Percentiles rank a stretch among this genome's conserved stretches.
These are phyloP conservation scores for Venturia canescens DNA, from an alignment of 1,140 invertebrate genomes.

Conservation along the genomic window DNA sequence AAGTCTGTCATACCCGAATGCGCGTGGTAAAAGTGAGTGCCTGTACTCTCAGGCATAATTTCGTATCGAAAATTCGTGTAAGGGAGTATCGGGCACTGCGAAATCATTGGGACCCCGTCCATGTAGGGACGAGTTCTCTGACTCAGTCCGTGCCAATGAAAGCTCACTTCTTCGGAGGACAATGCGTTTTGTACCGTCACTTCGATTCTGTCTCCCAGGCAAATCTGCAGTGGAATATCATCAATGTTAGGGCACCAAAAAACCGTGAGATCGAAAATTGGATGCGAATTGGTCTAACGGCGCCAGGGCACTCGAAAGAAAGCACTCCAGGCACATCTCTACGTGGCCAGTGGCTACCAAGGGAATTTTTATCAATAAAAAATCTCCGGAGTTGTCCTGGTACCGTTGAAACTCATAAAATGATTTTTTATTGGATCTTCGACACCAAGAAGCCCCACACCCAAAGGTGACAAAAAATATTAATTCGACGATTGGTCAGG, in stretches of 20 bases:
- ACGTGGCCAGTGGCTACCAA: too few species aligned
- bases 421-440: too few species aligned
- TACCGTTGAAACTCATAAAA: too few species aligned
- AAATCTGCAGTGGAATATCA: constrained; percentile 77
- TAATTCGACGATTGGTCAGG: too few species aligned
- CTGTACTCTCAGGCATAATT: constrained; percentile 75
- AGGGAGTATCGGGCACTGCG: constrained; percentile 80
- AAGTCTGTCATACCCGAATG: constrained; percentile 75
- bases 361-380: too few species aligned
- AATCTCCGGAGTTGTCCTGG: too few species aligned
- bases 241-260: constrained; percentile 18
- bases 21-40: constrained; percentile 81
- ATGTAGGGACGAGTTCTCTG: constrained; percentile 74
- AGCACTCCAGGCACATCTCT: too few species aligned
- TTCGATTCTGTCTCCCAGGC: constrained; percentile 82
- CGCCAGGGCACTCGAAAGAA: too few species aligned
- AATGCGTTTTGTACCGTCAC: constrained; percentile 82
- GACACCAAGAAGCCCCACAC: too few species aligned
- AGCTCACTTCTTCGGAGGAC: constrained; percentile 57
- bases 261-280: too few species aligned
- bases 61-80: constrained; percentile 77
- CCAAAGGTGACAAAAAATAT: too few species aligned
- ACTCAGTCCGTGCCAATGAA: constrained; percentile 73
- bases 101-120: constrained; percentile 81
- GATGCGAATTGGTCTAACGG: too few species aligned